phyloP scores from a whole-genome alignment of 37 sponge, comb jelly and placozoan species.

The Haliclona indistincta region DNA sequence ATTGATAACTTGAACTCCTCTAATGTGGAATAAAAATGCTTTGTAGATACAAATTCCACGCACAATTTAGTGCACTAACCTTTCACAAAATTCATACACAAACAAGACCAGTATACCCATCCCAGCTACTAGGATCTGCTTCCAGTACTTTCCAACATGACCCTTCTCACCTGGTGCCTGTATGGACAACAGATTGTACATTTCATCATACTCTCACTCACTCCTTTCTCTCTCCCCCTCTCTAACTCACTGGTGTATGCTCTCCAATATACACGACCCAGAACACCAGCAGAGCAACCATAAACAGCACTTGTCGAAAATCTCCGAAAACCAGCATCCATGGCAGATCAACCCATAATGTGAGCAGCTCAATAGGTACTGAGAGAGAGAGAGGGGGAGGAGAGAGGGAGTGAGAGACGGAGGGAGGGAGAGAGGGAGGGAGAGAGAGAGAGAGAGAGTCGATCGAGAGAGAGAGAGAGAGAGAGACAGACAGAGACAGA shows the following conservation, averaged over 20 bases:
- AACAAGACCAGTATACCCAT: conserved; percentile 46
- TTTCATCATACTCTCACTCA: not conserved
- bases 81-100: conserved; percentile 83
- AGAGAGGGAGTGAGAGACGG: no score
- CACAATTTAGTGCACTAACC: conserved; percentile 8
- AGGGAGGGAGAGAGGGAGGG: not conserved
- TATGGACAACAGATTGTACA: not conserved
- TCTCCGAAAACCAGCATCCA: conserved; percentile 75
- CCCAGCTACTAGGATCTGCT: conserved; percentile 43
- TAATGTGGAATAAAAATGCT: not conserved
- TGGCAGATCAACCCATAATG: conserved; percentile 59
- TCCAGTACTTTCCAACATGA: conserved; percentile 55
- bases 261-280: conserved; percentile 74
- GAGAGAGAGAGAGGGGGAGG: not conserved
- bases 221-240: not conserved
- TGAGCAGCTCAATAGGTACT: conserved; percentile 64
- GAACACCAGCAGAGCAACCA: conserved; percentile 54
- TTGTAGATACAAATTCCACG: not conserved
- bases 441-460: no score
- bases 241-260: no score
- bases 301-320: conserved; percentile 64
- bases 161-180: conserved; percentile 19
- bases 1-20: conserved; percentile 33
- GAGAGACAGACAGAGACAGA: no score
- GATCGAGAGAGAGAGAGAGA: no score